phyloP scores from a whole-genome alignment of 2,113 vertebrate genomes.

The Archilochus colubris region DNA sequence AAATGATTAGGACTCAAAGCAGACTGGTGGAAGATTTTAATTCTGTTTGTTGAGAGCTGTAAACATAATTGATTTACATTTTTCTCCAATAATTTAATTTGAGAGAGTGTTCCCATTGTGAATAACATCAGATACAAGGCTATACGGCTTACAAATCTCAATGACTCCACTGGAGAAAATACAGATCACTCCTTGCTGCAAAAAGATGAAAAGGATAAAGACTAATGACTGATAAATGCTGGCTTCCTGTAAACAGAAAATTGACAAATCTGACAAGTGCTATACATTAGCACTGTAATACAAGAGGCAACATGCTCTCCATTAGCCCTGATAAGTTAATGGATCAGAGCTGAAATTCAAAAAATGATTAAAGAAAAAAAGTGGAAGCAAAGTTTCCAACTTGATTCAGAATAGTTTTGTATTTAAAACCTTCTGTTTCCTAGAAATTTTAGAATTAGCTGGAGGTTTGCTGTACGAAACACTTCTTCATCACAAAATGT shows the following conservation, averaged over 20 bases:
- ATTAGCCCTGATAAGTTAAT: conserved; percentile 40
- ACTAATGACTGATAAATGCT: conserved; percentile 56
- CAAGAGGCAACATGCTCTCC: conserved; percentile 13
- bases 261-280: conserved; percentile 53
- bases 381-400: not conserved
- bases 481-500: not conserved
- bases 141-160: conserved; percentile 19
- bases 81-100: conserved; percentile 67
- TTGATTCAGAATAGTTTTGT: not conserved
- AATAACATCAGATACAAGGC: conserved; percentile 32
- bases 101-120: conserved; percentile 50
- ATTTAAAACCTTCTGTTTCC: not conserved
- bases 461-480: not conserved
- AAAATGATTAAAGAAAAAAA: not conserved
- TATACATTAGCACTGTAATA: conserved; percentile 11
- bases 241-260: conserved; percentile 65
- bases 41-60: conserved; percentile 68
- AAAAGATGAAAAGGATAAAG: conserved; percentile 40
- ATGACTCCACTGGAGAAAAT: conserved; percentile 55
- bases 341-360: not conserved
- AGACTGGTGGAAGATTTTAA: conserved; percentile 68
- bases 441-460: not conserved
- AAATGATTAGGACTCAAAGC: conserved; percentile 41
- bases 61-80: conserved; percentile 71
- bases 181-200: conserved; percentile 58